Conservation (phyloP, 2,888 invertebrate species). For the Drosophila hamatofila region DNA sequence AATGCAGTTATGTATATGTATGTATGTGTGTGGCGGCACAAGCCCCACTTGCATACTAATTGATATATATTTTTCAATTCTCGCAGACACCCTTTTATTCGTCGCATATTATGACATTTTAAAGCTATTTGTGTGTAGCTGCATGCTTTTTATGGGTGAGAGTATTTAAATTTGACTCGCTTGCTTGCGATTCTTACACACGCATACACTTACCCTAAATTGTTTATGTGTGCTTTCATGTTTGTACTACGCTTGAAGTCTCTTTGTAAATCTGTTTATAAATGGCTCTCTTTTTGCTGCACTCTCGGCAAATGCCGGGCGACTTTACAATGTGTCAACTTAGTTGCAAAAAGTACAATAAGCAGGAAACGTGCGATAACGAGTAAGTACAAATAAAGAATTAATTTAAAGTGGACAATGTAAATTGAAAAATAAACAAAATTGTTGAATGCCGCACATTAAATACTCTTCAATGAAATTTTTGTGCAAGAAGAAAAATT, state of each 20-base stretch:
- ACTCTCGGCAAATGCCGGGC: background rate
- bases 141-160: background rate
- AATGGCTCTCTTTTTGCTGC: background rate
- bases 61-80: background rate
- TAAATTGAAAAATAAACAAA: background rate
- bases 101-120: background rate
- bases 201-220: background rate
- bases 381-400: background rate
- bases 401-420: background rate
- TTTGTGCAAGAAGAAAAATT: background rate
- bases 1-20: background rate
- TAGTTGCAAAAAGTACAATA: conserved; percentile 1
- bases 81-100: background rate
- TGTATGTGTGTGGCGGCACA: background rate
- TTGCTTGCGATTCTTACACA: background rate
- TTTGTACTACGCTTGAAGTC: background rate
- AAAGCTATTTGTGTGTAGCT: background rate
- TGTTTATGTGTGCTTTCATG: background rate
- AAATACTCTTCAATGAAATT: background rate
- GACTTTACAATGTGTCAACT: background rate
- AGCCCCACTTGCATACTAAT: background rate
- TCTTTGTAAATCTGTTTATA: background rate
- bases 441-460: background rate
- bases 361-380: conserved; percentile 3
- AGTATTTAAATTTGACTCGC: background rate